These are phyloP conservation scores for Anoplius nigerrimus DNA, from an alignment of 2,888 invertebrate species.

Conservation along the genomic window DNA sequence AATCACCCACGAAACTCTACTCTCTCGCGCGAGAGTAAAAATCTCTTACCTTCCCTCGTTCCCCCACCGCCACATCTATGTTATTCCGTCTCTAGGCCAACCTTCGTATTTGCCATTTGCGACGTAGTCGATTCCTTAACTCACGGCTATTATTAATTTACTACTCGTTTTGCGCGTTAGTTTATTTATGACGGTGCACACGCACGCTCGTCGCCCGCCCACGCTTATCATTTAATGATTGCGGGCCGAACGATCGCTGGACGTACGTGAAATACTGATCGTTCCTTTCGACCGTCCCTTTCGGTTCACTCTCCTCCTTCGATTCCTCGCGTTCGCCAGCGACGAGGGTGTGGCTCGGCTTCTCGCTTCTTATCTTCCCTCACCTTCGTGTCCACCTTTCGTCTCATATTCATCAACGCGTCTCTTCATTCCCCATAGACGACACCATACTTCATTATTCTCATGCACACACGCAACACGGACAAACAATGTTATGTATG, in stretches of 20 bases:
- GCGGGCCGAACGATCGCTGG: not conserved
- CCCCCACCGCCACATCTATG: not conserved
- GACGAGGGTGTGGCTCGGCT: constrained; percentile 67
- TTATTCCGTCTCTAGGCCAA: constrained; percentile 11
- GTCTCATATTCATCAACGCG: constrained; percentile 18
- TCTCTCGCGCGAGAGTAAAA: not conserved
- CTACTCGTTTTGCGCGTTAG: constrained; percentile 51
- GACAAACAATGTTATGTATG: constrained; percentile 65
- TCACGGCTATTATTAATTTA: constrained; percentile 51
- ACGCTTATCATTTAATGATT: constrained; percentile 19
- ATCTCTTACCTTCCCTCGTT: not conserved
- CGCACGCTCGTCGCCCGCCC: constrained; percentile 19
- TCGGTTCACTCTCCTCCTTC: constrained; percentile 22
- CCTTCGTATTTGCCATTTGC: constrained; percentile 52
- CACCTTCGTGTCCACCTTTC: constrained; percentile 23
- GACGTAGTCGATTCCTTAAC: constrained; percentile 56
- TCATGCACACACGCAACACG: constrained; percentile 18
- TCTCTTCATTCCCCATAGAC: constrained; percentile 24
- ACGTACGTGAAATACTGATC: not conserved
- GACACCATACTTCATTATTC: constrained; percentile 3
- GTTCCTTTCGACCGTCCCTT: constrained; percentile 17
- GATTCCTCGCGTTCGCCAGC: constrained; percentile 23
- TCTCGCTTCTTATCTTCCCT: constrained; percentile 59
- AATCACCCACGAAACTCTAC: constrained; percentile 2
- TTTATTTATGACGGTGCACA: constrained; percentile 60